phyloP scores from a whole-genome alignment of 2,888 invertebrate species.

The Apotomis turbidana region DNA sequence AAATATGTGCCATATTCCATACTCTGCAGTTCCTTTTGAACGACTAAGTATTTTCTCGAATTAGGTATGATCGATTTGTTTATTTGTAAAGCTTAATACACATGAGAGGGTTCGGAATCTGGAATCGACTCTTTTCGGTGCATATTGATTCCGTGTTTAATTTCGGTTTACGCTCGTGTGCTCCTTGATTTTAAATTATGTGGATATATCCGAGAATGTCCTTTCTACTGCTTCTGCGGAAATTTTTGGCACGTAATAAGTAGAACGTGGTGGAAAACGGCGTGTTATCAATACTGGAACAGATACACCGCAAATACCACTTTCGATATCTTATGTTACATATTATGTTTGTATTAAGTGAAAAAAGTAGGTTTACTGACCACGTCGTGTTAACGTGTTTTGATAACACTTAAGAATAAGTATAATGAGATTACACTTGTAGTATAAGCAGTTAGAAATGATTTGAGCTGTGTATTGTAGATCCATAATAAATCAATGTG shows the following conservation, averaged over 20 bases:
- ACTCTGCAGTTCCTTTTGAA: background rate
- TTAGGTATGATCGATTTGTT: conserved; percentile 17
- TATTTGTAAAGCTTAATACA: conserved; percentile 20
- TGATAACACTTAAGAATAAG: too few relatives aligned
- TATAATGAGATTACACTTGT: too few relatives aligned
- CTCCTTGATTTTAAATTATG: conserved; percentile 22
- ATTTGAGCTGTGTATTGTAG: too few relatives aligned
- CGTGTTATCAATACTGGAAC: too few relatives aligned
- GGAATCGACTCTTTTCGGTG: conserved; percentile 10
- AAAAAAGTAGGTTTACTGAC: too few relatives aligned
- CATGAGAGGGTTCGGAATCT: conserved; percentile 18
- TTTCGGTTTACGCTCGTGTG: conserved; percentile 10
- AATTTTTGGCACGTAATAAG: background rate
- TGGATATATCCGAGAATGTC: background rate
- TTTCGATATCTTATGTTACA: too few relatives aligned
- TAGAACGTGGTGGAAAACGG: background rate
- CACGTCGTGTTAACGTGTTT: too few relatives aligned
- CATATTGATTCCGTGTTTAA: conserved; percentile 23
- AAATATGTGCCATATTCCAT: background rate
- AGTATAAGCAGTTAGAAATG: too few relatives aligned
- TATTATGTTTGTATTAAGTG: too few relatives aligned
- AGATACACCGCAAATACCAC: too few relatives aligned
- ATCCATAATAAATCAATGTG: too few relatives aligned
- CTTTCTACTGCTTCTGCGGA: too few relatives aligned
- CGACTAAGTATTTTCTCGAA: background rate